These are phyloP conservation scores for Tribolium madens DNA, from an alignment of 1,140 invertebrate genomes.

Conservation along the genomic window DNA sequence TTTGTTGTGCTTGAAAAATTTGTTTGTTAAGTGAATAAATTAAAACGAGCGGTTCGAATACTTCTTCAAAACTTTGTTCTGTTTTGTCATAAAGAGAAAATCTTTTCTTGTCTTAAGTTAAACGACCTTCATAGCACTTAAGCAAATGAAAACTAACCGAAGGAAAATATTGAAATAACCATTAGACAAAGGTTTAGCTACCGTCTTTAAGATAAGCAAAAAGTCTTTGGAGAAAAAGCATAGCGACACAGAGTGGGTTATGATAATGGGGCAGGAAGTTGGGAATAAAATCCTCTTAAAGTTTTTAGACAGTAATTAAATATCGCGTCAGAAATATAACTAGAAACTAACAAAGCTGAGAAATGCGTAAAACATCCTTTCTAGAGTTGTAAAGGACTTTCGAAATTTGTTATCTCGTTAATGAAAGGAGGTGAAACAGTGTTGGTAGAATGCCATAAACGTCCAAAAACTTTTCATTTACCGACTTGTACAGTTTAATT, in stretches of 20 bases:
- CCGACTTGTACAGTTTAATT: not conserved
- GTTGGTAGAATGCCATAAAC: not conserved
- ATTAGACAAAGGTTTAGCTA: not conserved
- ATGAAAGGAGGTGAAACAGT: no score
- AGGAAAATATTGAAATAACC: not conserved
- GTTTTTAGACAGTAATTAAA: not conserved
- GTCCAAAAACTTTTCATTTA: not conserved
- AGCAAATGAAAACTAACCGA: not conserved
- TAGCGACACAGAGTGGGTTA: not conserved
- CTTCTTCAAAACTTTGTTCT: not conserved
- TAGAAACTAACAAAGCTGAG: not conserved
- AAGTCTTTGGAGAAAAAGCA: not conserved
- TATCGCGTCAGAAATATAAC: not conserved
- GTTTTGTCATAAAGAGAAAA: not conserved
- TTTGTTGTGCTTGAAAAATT: not conserved
- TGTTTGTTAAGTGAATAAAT: not conserved
- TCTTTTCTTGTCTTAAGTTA: not conserved
- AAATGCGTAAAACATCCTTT: no score
- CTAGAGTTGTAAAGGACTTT: no score
- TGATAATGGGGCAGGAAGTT: not conserved
- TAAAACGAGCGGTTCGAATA: not conserved
- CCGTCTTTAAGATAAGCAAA: not conserved
- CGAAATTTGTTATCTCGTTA: no score
- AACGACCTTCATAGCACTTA: not conserved
- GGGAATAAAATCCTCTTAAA: not conserved